A percentile compares a stretch with the other conserved stretches of the same genome.
phyloP scores from a whole-genome alignment of 2,888 invertebrate species.

The Axea sp. region DNA sequence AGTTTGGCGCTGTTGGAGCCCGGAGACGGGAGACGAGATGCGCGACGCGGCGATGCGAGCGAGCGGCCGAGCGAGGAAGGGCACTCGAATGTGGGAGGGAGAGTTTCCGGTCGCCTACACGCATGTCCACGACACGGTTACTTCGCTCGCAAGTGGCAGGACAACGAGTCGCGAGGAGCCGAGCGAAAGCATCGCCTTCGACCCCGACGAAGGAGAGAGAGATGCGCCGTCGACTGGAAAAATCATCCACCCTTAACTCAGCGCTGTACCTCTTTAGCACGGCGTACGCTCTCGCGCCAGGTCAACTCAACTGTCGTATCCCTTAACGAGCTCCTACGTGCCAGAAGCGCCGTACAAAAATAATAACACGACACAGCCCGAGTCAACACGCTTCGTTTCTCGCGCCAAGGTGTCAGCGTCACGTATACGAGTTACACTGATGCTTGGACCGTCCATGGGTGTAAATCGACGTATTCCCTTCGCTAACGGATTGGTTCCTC shows the following conservation, averaged over 20 bases:
- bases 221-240: constrained; percentile 39
- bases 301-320: constrained; percentile 41
- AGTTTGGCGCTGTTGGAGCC: constrained; percentile 29
- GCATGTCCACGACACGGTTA: constrained; percentile 68
- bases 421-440: constrained; percentile 18
- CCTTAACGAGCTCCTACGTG: constrained; percentile 54
- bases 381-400: constrained; percentile 44
- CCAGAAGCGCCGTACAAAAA: constrained; percentile 44
- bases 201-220: constrained; percentile 40
- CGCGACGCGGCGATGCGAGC: constrained; percentile 23
- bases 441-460: background rate
- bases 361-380: constrained; percentile 49
- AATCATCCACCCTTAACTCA: constrained; percentile 54
- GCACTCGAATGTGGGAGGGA: constrained; percentile 81
- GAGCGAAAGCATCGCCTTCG: constrained; percentile 56
- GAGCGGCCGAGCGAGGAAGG: constrained; percentile 65
- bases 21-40: constrained; percentile 40
- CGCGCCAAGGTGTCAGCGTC: constrained; percentile 28
- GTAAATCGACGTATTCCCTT: no score
- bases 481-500: no score
- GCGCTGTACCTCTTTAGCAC: constrained; percentile 10
- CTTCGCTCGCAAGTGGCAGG: constrained; percentile 69
- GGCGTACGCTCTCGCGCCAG: constrained; percentile 18
- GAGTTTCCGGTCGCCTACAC: constrained; percentile 80
- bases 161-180: constrained; percentile 62